These are phyloP conservation scores for Heliocidaris tuberculata DNA, from an alignment of 35 echinoderm and acorn worm genomes.

Conservation along the genomic window DNA sequence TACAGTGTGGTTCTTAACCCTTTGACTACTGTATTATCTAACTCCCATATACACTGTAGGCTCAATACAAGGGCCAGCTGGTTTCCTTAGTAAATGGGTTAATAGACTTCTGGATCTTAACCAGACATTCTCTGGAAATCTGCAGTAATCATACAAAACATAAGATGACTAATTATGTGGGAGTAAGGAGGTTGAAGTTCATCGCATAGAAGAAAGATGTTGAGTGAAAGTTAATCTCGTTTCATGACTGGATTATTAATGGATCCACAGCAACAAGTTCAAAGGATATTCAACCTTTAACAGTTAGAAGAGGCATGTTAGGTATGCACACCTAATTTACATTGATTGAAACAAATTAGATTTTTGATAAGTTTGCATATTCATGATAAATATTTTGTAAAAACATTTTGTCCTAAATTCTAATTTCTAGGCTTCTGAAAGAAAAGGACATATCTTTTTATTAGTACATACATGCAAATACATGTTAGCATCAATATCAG, in stretches of 20 bases:
- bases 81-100: too few relatives aligned
- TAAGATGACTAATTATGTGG: neutral
- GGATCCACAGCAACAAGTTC: neutral
- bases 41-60: too few relatives aligned
- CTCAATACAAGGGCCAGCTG: too few relatives aligned
- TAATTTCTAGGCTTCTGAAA: too few relatives aligned
- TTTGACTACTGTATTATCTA: too few relatives aligned
- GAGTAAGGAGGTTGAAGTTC: neutral
- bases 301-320: too few relatives aligned
- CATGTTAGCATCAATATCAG: neutral
- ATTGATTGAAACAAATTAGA: too few relatives aligned
- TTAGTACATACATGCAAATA: neutral
- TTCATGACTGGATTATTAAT: neutral
- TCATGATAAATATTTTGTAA: neutral
- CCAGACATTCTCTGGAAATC: neutral
- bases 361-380: too few relatives aligned
- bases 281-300: neutral
- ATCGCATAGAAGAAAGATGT: neutral
- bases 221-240: neutral
- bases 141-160: neutral
- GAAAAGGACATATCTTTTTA: neutral
- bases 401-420: neutral
- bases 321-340: too few relatives aligned
- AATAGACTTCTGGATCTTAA: neutral
- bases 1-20: neutral